Evolutionary conservation across 2,888 invertebrate species (phyloP).

Genomic region (Rambutsinella grinnellia): DNA sequence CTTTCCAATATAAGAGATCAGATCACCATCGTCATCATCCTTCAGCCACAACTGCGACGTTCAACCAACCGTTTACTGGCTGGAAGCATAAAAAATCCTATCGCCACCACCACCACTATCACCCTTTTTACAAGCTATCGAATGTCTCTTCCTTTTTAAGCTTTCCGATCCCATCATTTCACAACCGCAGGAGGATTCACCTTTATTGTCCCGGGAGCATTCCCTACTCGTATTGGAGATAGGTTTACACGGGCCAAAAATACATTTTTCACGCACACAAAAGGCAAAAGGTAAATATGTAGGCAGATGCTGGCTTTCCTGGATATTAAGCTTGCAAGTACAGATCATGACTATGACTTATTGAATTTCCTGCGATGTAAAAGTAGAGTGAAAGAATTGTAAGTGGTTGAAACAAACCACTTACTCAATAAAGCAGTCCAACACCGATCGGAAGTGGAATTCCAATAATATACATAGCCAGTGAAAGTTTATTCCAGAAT

Average conservation of each 20-base stretch:
- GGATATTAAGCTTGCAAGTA: background rate
- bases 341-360: background rate
- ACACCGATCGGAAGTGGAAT: background rate
- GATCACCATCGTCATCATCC: slow-evolving; percentile 17
- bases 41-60: background rate
- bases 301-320: too few species aligned
- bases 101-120: slow-evolving; percentile 10
- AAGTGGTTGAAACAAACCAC: background rate
- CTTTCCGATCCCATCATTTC: slow-evolving; percentile 44
- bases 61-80: background rate
- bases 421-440: background rate
- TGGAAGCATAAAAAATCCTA: background rate
- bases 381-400: background rate
- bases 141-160: slow-evolving; percentile 23
- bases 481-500: background rate
- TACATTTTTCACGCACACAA: too few species aligned
- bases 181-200: slow-evolving; percentile 23
- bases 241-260: background rate
- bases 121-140: slow-evolving; percentile 39
- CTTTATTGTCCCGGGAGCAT: slow-evolving; percentile 38
- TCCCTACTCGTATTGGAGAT: background rate
- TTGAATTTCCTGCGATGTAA: background rate
- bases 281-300: too few species aligned
- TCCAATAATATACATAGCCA: background rate
- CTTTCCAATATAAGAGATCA: slow-evolving; percentile 23